Base-by-base conservation (phyloP, 2,888 invertebrate genomes). In the Phrixothrix hirtus region DNA sequence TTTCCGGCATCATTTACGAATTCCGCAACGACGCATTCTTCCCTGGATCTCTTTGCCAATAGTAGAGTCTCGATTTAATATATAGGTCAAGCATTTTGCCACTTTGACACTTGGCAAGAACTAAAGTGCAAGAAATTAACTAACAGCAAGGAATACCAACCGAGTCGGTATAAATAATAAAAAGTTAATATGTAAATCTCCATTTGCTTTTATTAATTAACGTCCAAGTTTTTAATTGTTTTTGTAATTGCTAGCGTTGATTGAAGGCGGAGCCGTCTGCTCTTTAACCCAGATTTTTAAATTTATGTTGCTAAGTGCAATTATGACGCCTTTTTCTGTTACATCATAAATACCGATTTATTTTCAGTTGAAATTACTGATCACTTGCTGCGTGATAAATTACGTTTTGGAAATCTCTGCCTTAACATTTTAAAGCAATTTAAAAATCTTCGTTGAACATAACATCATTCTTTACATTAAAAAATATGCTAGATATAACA, bases 271-370 rank as follows among this genome's bases (percentile, higher is more conserved):
- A 7, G 21, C 21, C 21, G 21, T 21, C 21, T 21, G 21, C 21
- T 21, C 21, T 21, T 29, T 29, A 29, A 29, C 29, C 29, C 29
- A 29, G 29, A 29, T 29, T 29, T 29, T 2, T 29, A 5, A 21
- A 21, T 21, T 21, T 21, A 7, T 7, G 21, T 21, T 21, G 21
- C 21, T 29, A 29, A 29, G 29, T 29, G 29, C 29, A 29, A 29
- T 10, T 29, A 10, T 9, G 29, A 29, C 9, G 9, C 29, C 11
- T 2, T 9, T 10, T 5, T 29, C n/a, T 10, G n/a, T 29, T 10
- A 29, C 2, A 29, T 29, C 29, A 21, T 21, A 21, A 7, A 7
- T 21, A 21, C 21, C 21, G 21, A 21, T 21, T 3, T 21, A 7
- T 21, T 3, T n/a, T n/a, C n/a, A n/a, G n/a, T n/a, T n/a, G n/a